phyloP scores from a whole-genome alignment of 2,888 invertebrate species.

The Onchidella celtica region DNA sequence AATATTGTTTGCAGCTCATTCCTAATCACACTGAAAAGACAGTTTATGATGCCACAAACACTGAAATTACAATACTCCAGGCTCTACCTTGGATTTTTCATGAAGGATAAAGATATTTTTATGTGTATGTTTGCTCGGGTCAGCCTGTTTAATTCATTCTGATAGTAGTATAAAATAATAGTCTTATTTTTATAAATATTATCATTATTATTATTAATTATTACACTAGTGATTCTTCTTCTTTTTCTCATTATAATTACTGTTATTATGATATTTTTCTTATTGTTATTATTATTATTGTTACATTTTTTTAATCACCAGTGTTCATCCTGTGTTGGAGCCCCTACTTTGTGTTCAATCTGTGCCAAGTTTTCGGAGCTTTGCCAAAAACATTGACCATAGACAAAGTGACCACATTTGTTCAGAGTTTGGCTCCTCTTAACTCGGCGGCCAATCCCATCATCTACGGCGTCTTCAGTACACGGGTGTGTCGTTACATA shows the following conservation, averaged over 20 bases:
- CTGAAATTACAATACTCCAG: too few relatives aligned
- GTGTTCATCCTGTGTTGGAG: slow-evolving; percentile 95
- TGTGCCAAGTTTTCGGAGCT: slow-evolving; percentile 86
- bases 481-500: slow-evolving; percentile 89
- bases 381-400: slow-evolving; percentile 86
- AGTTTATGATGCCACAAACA: too few relatives aligned
- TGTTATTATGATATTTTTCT: too few relatives aligned
- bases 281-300: too few relatives aligned
- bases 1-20: too few relatives aligned
- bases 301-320: background rate
- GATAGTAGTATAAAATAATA: background rate
- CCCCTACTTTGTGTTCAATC: slow-evolving; percentile 94
- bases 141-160: background rate
- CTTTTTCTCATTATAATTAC: background rate
- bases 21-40: too few relatives aligned
- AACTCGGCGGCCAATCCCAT: slow-evolving; percentile 97
- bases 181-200: background rate
- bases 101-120: too few relatives aligned
- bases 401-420: slow-evolving; percentile 91
- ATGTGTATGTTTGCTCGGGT: too few relatives aligned
- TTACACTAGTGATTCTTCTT: background rate
- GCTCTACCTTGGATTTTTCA: too few relatives aligned
- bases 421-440: slow-evolving; percentile 93
- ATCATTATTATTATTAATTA: background rate
- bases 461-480: slow-evolving; percentile 83